Conservation (phyloP, 2,888 invertebrate genomes). For the Monoplex corrugatus region DNA sequence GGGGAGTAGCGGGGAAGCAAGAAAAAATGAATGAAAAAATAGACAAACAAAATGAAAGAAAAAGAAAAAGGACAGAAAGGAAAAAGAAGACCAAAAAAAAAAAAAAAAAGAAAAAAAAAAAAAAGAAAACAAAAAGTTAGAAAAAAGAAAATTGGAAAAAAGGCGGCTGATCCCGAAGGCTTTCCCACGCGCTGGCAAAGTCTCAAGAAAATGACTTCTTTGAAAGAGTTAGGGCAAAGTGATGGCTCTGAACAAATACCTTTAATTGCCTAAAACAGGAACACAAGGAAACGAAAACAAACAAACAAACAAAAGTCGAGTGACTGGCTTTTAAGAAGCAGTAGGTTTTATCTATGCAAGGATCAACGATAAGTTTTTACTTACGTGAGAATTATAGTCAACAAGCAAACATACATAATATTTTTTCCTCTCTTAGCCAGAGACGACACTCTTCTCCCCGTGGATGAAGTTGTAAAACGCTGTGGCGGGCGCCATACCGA, state of each 20-base stretch:
- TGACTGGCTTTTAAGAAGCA: no score
- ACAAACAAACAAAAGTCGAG: background rate
- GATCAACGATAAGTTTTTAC: no score
- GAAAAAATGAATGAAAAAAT: background rate
- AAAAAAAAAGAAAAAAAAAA: background rate
- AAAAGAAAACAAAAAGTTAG: background rate
- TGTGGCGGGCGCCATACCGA: slow-evolving; percentile 7
- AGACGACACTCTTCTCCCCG: background rate
- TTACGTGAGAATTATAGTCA: background rate
- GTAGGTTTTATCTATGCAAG: no score
- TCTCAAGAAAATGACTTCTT: no score
- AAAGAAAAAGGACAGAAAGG: background rate
- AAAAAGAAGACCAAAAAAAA: background rate
- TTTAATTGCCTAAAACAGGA: background rate
- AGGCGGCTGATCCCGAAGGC: no score
- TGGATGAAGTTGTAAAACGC: slow-evolving; percentile 46
- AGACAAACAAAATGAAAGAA: background rate
- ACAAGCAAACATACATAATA: background rate
- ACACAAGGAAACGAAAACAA: background rate
- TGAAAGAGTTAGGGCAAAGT: no score
- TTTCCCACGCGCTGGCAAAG: no score
- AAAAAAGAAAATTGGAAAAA: background rate
- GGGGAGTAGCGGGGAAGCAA: background rate
- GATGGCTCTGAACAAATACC: no score
- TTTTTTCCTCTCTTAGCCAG: background rate